A percentile compares a stretch with the other conserved stretches of the same genome.
These are phyloP conservation scores for Anser cygnoides DNA, from an alignment of 2,113 vertebrate species.

Conservation along the genomic window DNA sequence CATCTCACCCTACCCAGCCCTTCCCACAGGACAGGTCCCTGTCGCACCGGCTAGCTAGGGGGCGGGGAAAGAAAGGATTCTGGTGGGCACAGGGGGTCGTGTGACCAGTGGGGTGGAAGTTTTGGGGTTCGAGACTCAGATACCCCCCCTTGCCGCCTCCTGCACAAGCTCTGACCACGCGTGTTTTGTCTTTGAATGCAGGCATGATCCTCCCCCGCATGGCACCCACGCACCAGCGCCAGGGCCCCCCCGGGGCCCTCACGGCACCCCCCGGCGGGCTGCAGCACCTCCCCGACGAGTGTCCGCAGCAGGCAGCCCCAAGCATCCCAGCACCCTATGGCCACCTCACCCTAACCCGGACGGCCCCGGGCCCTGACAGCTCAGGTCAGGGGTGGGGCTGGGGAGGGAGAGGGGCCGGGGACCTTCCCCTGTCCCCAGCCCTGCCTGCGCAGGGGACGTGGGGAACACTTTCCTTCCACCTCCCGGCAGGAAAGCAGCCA, in stretches of 20 bases:
- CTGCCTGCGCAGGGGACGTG: fast-evolving
- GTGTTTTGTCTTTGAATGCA: conserved; percentile 75
- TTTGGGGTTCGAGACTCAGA: neutral
- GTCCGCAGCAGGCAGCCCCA: conserved; percentile 66
- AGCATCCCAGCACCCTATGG: neutral
- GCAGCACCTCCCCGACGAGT: conserved; percentile 77
- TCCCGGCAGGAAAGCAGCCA: neutral
- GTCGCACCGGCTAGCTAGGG: neutral
- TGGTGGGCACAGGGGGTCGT: neutral
- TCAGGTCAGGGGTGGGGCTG: conserved; percentile 63
- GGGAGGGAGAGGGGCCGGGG: neutral
- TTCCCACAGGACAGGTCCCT: neutral
- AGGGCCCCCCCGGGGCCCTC: conserved; percentile 75
- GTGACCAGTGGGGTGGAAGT: neutral
- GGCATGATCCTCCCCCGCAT: conserved; percentile 83
- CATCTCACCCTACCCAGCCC: neutral
- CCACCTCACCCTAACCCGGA: conserved; percentile 60
- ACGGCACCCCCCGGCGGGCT: conserved; percentile 32
- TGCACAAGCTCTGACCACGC: neutral
- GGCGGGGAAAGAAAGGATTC: neutral
- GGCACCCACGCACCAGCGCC: conserved; percentile 75
- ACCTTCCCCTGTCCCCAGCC: neutral
- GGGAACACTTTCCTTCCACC: neutral
- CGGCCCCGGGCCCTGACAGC: conserved; percentile 50
- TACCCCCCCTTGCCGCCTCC: neutral